Evolutionary conservation across 2,113 vertebrate genomes (phyloP).

Genomic region (Alaudala cheleensis): DNA sequence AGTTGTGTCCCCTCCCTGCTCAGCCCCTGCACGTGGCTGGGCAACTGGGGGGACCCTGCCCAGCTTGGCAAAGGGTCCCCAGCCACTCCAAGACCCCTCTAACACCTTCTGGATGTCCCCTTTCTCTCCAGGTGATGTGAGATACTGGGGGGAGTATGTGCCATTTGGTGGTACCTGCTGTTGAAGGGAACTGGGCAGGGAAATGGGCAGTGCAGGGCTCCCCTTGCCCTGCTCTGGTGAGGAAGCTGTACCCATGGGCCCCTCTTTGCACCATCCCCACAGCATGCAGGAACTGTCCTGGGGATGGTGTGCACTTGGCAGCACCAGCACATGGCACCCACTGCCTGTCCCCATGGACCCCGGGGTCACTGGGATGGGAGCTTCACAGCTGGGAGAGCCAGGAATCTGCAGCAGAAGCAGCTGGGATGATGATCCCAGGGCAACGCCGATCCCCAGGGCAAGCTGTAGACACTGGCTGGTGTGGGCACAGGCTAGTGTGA

Average conservation of each 20-base stretch:
- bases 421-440: neutral
- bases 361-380: rapidly evolving
- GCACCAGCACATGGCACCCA: rapidly evolving
- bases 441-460: rapidly evolving
- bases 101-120: rapidly evolving
- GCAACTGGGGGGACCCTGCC: neutral
- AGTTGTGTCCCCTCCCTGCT: neutral
- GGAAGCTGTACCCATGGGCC: neutral
- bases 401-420: neutral
- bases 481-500: neutral
- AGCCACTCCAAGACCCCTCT: neutral
- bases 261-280: neutral
- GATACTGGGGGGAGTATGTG: neutral
- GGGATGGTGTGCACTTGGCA: rapidly evolving
- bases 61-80: neutral
- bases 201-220: rapidly evolving
- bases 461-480: neutral
- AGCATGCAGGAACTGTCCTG: neutral
- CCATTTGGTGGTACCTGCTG: neutral
- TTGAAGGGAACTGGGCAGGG: rapidly evolving
- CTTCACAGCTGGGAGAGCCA: neutral
- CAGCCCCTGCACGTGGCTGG: rapidly evolving
- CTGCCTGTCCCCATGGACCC: rapidly evolving
- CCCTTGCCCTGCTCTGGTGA: neutral
- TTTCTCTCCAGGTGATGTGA: rapidly evolving